phyloP scores from a whole-genome alignment of 2,888 invertebrate genomes.

The Desoria tigrina region DNA sequence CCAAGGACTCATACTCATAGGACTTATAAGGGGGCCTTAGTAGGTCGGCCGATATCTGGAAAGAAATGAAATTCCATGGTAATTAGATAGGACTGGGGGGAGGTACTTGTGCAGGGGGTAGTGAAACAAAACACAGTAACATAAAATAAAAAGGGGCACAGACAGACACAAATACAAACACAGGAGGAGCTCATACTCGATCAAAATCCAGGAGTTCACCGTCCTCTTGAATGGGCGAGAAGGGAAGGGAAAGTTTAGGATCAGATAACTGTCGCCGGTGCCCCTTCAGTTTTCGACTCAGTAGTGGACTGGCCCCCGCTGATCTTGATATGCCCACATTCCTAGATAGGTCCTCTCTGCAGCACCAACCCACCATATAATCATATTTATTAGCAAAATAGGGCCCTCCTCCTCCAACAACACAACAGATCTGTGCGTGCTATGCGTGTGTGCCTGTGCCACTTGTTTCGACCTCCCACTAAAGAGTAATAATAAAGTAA shows the following conservation, averaged over 20 bases:
- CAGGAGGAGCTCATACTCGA: constrained; percentile 54
- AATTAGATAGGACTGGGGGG: background rate
- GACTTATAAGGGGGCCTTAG: constrained; percentile 58
- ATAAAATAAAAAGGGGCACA: constrained; percentile 53
- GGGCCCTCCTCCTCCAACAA: constrained; percentile 51
- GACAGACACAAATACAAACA: constrained; percentile 55
- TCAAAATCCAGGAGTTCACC: constrained; percentile 54
- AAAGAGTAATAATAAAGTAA: constrained; percentile 18
- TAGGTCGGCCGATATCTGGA: constrained; percentile 51
- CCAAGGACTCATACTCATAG: constrained; percentile 59
- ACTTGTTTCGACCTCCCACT: constrained; percentile 42
- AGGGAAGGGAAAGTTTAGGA: constrained; percentile 61
- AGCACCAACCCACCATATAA: constrained; percentile 53
- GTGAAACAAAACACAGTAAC: constrained; percentile 29
- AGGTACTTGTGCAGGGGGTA: background rate
- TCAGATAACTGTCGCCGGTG: constrained; percentile 63
- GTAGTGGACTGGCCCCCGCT: constrained; percentile 54
- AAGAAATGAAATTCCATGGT: background rate
- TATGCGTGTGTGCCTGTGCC: constrained; percentile 55
- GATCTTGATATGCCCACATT: constrained; percentile 53
- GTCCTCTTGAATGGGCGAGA: constrained; percentile 61
- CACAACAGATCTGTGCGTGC: constrained; percentile 51
- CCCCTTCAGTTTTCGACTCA: constrained; percentile 56
- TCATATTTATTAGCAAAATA: constrained; percentile 42
- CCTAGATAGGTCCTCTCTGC: constrained; percentile 50